Base-by-base conservation (phyloP, 1,140 invertebrate genomes). In the Penaeus japonicus region DNA sequence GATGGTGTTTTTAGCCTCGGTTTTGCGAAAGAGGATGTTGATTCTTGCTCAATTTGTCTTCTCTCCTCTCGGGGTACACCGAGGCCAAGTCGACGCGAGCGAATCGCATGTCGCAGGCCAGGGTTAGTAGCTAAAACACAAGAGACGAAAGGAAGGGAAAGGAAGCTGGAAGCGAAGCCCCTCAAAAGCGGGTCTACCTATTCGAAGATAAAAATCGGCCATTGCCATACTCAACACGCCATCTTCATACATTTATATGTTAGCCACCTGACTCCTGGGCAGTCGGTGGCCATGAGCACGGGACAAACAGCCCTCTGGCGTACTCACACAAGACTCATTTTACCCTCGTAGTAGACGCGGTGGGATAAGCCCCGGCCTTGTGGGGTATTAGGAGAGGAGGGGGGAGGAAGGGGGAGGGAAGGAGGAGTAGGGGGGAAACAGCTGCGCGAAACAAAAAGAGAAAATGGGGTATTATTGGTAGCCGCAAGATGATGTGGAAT, bases 181-280 rank as follows among this genome's bases (percentile, higher is more conserved):
- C 47, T 47, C 47, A 47, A 47, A 47, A 47, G 47, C 47, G 35
- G 81, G 59, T 15, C 55, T 32, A 22, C 47, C 24, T 55, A 27
- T 47, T n/a, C 78, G 78, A 65, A 86, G 57, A 78, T 75, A 89
- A 89, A 89, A 89, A 89, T 83, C 87, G 47, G 70, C 75, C 79
- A 89, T 89, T 89, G 87, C 87, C 35, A 84, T 73, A 89, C 87
- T 89, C 87, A 89, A 89, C 87, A 89, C 87, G 55, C 87, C 87
- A 89, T 89, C 87, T 89, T 89, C 87, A 89, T 89, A 89, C 82
- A 89, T 89, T 89, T 89, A 89, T 89, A 82, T 79, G 81, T 89
- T 84, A 78, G 82, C 81, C 87, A 89, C 87, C 87, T 89, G 87
- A 89, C 81, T 89, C 82, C 81, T 84, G 87, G 73, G 73, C 73